Base-by-base conservation (phyloP, 2,113 vertebrate species). In the Hyperopisus bebe region DNA sequence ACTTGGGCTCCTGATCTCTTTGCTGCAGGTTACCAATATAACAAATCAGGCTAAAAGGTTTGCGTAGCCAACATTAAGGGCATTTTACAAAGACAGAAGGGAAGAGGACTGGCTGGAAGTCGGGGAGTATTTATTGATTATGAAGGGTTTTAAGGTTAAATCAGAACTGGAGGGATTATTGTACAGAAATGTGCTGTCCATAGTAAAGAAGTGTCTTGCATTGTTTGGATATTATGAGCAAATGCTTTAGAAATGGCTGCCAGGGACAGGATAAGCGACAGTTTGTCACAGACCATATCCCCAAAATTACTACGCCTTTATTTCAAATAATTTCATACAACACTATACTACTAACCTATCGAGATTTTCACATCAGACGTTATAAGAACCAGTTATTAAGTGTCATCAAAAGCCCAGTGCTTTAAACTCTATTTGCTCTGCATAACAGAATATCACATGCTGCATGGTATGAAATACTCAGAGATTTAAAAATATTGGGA, bases 21-120 rank as follows among this genome's bases (percentile, higher is more conserved):
- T 90, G 39, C 35, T 62, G 35, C 13, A 39, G 86, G 48, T 70
- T 66, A 82, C 44, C 50, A 46, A 47, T 31, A 77, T 39, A 55
- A 44, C n/a, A 83, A 90, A 90, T 83, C 48, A 83, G 35, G 27
- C 31, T 83, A 35, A 88, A 70, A 83, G 70, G 90, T 83, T 88
- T 62, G 10, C 31, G 10, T 8, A 50, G 86, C 19, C 21, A 11
- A 66, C 46, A 86, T 83, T 58, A 55, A 82, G 6, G 46, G 89
- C 6, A 19, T 24, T 87, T 84, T 46, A n/a, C 31, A 70, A 27
- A 66, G 42, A 48, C 3, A 87, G 19, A 42, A 39, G 21, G 17
- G 13, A 21, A 85, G 66, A n/a, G 19, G 27, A 48, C 27, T 10
- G n/a, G 13, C 3, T 31, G 9, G 17, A 46, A 6, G 62, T 27